These are phyloP conservation scores for Flabesymbios commensalis DNA, from an alignment of 2,888 invertebrate genomes.

Conservation along the genomic window DNA sequence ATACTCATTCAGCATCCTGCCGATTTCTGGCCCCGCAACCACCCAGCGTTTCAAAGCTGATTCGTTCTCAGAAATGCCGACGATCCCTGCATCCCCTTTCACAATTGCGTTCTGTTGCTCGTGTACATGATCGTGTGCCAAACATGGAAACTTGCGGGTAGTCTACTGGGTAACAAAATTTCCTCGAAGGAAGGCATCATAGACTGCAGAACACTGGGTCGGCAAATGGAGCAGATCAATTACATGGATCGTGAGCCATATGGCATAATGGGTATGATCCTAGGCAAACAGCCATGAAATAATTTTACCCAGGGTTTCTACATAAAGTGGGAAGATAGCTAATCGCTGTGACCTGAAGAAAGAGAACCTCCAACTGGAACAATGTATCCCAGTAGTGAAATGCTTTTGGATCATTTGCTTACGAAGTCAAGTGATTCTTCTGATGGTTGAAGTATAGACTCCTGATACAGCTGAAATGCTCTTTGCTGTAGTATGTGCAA, in stretches of 20 bases:
- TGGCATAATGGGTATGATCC: constrained; percentile 8
- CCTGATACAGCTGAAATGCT: not conserved
- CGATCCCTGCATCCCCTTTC: constrained; percentile 7
- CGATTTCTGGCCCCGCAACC: not conserved
- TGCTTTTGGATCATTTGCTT: not conserved
- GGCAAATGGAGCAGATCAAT: not conserved
- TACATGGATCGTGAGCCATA: not conserved
- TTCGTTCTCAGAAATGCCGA: constrained; percentile 2
- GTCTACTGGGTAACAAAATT: not conserved
- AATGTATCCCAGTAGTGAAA: not conserved
- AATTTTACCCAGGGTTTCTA: not conserved
- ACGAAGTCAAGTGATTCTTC: not conserved
- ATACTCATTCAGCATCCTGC: not conserved
- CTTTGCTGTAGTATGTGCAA: not conserved
- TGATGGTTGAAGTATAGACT: no score
- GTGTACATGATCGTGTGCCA: constrained; percentile 10
- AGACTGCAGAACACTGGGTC: not conserved
- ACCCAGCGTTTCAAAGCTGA: constrained; percentile 1
- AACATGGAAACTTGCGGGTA: not conserved
- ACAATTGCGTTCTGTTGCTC: constrained; percentile 3
- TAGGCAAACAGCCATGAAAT: not conserved
- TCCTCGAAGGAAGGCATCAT: not conserved
- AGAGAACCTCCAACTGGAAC: constrained; percentile 6
- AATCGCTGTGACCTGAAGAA: not conserved
- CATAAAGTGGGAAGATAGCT: not conserved